Evolutionary conservation across 1,140 invertebrate genomes (phyloP), one percentile per base, ranked within the genome.

Genomic region (Formica selysi): DNA sequence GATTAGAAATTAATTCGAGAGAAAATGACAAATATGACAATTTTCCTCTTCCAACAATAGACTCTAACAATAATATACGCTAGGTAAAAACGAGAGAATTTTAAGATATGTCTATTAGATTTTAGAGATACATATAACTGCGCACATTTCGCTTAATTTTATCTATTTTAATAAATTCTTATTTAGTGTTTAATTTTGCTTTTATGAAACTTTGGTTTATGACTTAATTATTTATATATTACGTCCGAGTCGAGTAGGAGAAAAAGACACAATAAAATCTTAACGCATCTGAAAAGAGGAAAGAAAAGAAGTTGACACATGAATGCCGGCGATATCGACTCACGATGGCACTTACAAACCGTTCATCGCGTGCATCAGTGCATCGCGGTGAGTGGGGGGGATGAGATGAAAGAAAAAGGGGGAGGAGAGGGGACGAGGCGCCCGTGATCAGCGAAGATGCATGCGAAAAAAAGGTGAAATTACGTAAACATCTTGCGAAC

Each of bases 401-500:
- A 59, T 11, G 32, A 62, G 38, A 84, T 73, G 73, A 76, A 70
- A 36, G 48, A n/a, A 19, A 6, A 57, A 10, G 29, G 54, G 68
- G 76, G 38, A 26, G 26, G 59, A n/a, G 71, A 51, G 76, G 61
- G 41, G 26, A 19, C 11, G 44, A 85, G 81, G 76, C 62, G 87
- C 29, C 76, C 88, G 48, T 6, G 87, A 92, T 92, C 91, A 86
- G 81, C 83, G 83, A 87, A 92, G 92, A 92, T 92, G 91, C 85
- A 92, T 92, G 89, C 84, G 87, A 91, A 90, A 87, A 92, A 10
- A 13, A 90, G 90, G 87, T 89, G 80, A 93, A 94, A 94, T 93
- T 94, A 93, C 93, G 93, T 93, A 94, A 94, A 94, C 92, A 93
- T 93, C 92, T 93, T 91, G 92, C 90, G 90, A 91, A 90, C 90